phyloP scores from a whole-genome alignment of 2,888 invertebrate genomes.

The Tipula lateralis region DNA sequence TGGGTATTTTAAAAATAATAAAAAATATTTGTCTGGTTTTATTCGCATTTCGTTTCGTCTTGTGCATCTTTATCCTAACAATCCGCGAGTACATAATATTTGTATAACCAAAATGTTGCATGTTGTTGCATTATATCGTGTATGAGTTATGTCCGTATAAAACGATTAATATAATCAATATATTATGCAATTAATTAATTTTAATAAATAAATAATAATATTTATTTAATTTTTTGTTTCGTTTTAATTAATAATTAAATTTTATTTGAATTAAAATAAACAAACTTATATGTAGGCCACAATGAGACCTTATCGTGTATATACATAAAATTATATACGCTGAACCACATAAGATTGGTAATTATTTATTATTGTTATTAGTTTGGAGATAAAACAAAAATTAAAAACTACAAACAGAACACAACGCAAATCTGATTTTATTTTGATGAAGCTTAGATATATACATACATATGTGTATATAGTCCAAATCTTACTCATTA shows the following conservation, averaged over 20 bases:
- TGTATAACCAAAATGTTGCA: not conserved
- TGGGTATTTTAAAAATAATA: not conserved
- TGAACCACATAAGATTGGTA: not conserved
- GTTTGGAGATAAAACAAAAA: not conserved
- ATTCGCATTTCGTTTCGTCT: not conserved
- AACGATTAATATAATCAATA: not conserved
- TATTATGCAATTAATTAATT: not conserved
- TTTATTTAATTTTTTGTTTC: not conserved
- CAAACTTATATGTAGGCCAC: not conserved
- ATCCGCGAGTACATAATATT: not conserved
- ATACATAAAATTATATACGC: not conserved
- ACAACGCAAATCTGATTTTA: not conserved
- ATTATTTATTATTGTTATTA: not conserved
- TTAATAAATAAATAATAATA: not conserved
- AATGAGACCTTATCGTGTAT: not conserved
- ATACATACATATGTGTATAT: not conserved
- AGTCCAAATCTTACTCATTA: not conserved
- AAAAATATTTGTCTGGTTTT: not conserved
- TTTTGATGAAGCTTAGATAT: slow-evolving; percentile 5
- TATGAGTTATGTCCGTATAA: not conserved
- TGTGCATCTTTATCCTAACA: too few species aligned
- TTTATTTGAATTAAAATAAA: not conserved
- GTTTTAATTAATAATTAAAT: not conserved
- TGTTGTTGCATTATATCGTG: not conserved
- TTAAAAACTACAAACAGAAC: not conserved